Percentiles rank a stretch among this genome's conserved stretches.
phyloP scores from a whole-genome alignment of 2,797 vertebrate species.

The Gallinago solitaria region DNA sequence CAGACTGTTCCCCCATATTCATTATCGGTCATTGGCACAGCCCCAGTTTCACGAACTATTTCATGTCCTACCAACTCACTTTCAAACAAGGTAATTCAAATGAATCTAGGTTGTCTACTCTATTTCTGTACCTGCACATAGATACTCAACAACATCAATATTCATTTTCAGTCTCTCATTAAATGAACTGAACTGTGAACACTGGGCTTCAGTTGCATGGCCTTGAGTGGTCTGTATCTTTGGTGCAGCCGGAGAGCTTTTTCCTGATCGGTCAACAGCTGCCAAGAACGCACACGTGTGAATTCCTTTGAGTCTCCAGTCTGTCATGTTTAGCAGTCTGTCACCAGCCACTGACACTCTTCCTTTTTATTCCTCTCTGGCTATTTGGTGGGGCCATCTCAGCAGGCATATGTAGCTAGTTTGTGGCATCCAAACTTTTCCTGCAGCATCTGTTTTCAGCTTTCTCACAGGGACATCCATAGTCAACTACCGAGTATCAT shows the following conservation, averaged over 20 bases:
- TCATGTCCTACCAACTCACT: neutral
- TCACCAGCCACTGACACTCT: neutral
- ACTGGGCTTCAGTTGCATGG: neutral
- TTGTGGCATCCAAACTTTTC: neutral
- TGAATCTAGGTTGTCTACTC: neutral
- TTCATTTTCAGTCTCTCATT: neutral
- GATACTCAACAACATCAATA: neutral
- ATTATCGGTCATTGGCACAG: neutral
- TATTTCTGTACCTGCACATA: neutral
- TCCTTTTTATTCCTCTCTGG: neutral
- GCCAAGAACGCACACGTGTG: no score
- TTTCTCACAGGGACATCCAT: neutral
- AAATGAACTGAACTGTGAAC: neutral
- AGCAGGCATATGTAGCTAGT: neutral
- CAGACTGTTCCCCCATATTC: neutral
- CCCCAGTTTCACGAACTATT: neutral
- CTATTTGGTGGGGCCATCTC: neutral
- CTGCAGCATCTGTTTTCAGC: neutral
- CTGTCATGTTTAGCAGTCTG: neutral
- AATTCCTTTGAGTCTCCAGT: neutral
- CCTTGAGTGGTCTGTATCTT: neutral
- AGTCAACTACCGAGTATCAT: neutral
- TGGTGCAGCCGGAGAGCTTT: neutral
- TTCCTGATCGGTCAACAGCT: neutral
- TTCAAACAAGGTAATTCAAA: neutral